Conservation (phyloP, 2,888 invertebrate genomes). For the Cosmia pyralina region DNA sequence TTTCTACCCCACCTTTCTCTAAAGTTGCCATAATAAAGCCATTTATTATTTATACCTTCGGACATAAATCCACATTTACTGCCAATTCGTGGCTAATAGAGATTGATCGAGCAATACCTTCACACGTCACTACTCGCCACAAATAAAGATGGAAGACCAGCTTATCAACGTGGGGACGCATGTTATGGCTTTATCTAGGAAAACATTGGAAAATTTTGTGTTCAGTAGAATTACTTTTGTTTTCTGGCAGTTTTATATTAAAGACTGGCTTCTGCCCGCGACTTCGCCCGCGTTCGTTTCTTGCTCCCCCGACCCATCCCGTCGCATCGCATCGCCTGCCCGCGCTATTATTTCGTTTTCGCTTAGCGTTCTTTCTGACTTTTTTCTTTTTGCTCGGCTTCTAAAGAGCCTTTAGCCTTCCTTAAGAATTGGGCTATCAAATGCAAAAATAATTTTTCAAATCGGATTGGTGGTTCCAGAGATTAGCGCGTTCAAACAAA, state of each 20-base stretch:
- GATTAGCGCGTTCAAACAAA: no score
- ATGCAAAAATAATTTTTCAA: no score
- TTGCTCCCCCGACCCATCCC: no score
- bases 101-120: slow-evolving; percentile 46
- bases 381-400: no score
- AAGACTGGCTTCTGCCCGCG: no score
- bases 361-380: no score
- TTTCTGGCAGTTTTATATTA: not conserved
- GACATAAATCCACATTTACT: slow-evolving; percentile 39
- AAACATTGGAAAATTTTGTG: not conserved
- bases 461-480: no score
- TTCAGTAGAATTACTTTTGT: not conserved
- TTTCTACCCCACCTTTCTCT: not conserved
- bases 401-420: no score
- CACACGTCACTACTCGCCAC: slow-evolving; percentile 5
- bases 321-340: no score
- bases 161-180: slow-evolving; percentile 3
- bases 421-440: no score
- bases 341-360: no score
- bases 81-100: slow-evolving; percentile 32
- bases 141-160: slow-evolving; percentile 62
- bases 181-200: not conserved
- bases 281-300: no score
- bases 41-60: slow-evolving; percentile 11
- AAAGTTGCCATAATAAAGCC: not conserved